A percentile compares a stretch with the other conserved stretches of the same genome.
Evolutionary conservation across 1,140 invertebrate species (phyloP).

Genomic region (Notospermus geniculatus): DNA sequence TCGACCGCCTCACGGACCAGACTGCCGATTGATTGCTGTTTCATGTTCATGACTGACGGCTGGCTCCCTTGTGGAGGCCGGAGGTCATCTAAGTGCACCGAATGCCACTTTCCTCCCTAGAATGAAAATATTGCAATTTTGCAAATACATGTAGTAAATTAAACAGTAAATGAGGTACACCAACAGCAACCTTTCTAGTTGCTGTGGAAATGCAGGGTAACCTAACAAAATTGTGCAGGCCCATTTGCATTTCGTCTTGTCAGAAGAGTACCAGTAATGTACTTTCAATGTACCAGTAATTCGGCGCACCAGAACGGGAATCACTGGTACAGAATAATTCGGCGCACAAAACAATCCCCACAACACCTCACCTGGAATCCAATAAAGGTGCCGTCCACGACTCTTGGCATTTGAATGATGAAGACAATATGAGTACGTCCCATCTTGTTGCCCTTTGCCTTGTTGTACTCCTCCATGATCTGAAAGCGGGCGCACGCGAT

Average conservation of each 20-base stretch:
- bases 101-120: conserved; percentile 47
- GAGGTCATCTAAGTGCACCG: conserved; percentile 47
- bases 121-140: conserved; percentile 8
- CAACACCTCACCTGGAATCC: conserved; percentile 44
- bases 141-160: not conserved
- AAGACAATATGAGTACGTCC: conserved; percentile 31
- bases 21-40: conserved; percentile 22
- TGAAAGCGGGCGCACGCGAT: conserved; percentile 43
- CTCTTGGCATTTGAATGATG: conserved; percentile 41
- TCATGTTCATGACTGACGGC: conserved; percentile 30
- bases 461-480: conserved; percentile 31
- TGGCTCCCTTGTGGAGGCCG: conserved; percentile 21
- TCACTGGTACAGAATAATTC: too few relatives aligned
- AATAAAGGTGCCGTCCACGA: conserved; percentile 37
- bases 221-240: too few relatives aligned
- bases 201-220: too few relatives aligned
- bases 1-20: conserved; percentile 17
- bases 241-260: too few relatives aligned
- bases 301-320: too few relatives aligned
- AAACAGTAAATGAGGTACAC: not conserved
- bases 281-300: too few relatives aligned
- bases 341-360: too few relatives aligned
- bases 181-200: too few relatives aligned
- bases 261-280: too few relatives aligned
- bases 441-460: conserved; percentile 13